Evolutionary conservation across 2,888 invertebrate species (phyloP).

Genomic region (Selenia dentaria): DNA sequence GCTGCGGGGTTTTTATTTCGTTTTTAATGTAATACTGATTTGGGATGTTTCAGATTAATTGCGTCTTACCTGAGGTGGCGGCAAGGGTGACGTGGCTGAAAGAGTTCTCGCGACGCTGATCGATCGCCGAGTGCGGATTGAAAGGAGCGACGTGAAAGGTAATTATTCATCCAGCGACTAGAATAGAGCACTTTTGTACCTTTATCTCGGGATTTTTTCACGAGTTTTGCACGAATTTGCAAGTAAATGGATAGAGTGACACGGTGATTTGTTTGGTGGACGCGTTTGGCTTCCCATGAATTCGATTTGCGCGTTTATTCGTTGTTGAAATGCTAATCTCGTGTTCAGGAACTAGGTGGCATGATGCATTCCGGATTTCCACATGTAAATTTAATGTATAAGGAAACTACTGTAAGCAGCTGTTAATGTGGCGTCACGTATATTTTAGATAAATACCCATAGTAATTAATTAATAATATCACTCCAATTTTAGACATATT

Average conservation of each 20-base stretch:
- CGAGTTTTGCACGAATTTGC: slow-evolving; percentile 81
- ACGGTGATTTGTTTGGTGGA: slow-evolving; percentile 76
- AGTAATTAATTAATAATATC: not conserved
- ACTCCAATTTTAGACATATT: too few species aligned
- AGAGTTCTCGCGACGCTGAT: slow-evolving; percentile 82
- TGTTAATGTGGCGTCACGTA: too few species aligned
- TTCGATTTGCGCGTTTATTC: slow-evolving; percentile 47
- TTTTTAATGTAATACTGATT: slow-evolving; percentile 84
- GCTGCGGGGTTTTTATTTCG: slow-evolving; percentile 77
- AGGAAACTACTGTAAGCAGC: too few species aligned
- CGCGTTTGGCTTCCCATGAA: slow-evolving; percentile 71
- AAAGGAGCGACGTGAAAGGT: slow-evolving; percentile 83
- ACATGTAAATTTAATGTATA: too few species aligned
- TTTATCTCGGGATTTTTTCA: slow-evolving; percentile 80
- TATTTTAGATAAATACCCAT: not conserved
- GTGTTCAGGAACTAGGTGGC: slow-evolving; percentile 29
- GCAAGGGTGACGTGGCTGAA: slow-evolving; percentile 80
- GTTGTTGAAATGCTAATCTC: slow-evolving; percentile 35
- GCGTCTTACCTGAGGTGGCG: slow-evolving; percentile 78
- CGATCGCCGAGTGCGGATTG: slow-evolving; percentile 80
- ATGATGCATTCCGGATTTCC: not conserved
- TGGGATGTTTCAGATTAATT: slow-evolving; percentile 84
- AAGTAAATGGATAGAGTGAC: slow-evolving; percentile 81
- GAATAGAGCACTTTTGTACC: slow-evolving; percentile 84
- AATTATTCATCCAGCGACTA: slow-evolving; percentile 84